Evolutionary conservation across 2,113 vertebrate genomes (phyloP).

Genomic region (Gavialis gangeticus): DNA sequence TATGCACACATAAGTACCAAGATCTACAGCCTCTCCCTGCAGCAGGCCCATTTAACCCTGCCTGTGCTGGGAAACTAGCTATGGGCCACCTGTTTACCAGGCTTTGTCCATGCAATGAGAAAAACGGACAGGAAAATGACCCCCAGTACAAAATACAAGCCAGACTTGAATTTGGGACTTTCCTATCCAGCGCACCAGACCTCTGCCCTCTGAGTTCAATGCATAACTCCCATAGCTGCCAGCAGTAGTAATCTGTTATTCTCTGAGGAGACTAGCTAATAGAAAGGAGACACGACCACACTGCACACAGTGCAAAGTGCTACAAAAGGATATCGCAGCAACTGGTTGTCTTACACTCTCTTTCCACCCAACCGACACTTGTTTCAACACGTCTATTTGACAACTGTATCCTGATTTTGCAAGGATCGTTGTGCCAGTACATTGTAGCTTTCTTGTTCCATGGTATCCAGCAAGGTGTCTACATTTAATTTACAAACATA

Average conservation of each 20-base stretch:
- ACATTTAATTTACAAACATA: background rate
- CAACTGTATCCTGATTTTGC: background rate
- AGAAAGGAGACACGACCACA: background rate
- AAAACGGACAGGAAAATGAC: background rate
- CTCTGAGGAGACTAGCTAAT: background rate
- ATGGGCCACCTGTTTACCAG: background rate
- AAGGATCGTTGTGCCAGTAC: background rate
- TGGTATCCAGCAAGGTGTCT: background rate
- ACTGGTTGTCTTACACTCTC: background rate
- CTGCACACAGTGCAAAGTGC: background rate
- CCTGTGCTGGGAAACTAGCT: background rate
- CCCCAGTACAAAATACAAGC: background rate
- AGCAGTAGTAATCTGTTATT: background rate
- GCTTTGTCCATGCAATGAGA: background rate
- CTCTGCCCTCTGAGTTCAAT: background rate
- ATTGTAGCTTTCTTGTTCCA: background rate
- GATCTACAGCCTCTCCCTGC: background rate
- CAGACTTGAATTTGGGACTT: background rate
- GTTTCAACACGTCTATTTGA: background rate
- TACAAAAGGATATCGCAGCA: background rate
- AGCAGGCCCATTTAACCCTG: constrained; percentile 47
- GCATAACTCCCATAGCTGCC: background rate
- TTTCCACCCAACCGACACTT: background rate
- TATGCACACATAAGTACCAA: constrained; percentile 1
- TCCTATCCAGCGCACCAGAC: background rate